These are phyloP conservation scores for Philopotamus ludificatus DNA, from an alignment of 1,140 invertebrate genomes.

Conservation along the genomic window DNA sequence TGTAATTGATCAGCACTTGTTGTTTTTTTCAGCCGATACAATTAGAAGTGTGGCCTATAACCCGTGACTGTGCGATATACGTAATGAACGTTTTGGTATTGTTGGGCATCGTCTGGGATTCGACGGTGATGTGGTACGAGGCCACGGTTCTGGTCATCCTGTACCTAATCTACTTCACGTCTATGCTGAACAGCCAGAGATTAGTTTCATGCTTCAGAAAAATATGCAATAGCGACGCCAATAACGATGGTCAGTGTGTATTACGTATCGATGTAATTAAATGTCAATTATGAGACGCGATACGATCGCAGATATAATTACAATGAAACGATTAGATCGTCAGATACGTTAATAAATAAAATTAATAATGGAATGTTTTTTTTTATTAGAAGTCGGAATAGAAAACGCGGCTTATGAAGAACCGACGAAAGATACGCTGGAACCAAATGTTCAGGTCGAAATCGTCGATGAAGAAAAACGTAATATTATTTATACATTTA, in stretches of 20 bases:
- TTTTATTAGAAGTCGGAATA: too few species aligned
- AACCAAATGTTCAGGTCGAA: too few species aligned
- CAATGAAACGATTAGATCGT: too few species aligned
- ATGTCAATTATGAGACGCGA: too few species aligned
- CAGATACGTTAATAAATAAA: too few species aligned
- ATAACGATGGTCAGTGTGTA: not conserved
- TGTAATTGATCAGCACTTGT: not conserved
- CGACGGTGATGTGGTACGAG: constrained; percentile 76
- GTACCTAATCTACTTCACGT: constrained; percentile 65
- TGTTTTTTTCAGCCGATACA: constrained; percentile 67
- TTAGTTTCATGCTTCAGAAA: constrained; percentile 40
- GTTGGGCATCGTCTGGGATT: constrained; percentile 77
- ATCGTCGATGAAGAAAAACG: too few species aligned
- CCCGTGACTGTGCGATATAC: constrained; percentile 82
- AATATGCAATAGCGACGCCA: not conserved
- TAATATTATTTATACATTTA: too few species aligned
- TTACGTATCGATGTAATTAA: too few species aligned
- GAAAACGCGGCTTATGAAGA: too few species aligned
- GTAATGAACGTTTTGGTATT: constrained; percentile 73
- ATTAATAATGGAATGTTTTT: too few species aligned
- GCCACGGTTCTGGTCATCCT: constrained; percentile 66
- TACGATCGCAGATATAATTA: too few species aligned
- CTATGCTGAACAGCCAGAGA: constrained; percentile 59
- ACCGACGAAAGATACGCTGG: too few species aligned
- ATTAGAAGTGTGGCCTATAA: constrained; percentile 80